A percentile compares a stretch with the other conserved stretches of the same genome.
Evolutionary conservation across 2,888 invertebrate genomes (phyloP).

Genomic region (Troides aeacus): DNA sequence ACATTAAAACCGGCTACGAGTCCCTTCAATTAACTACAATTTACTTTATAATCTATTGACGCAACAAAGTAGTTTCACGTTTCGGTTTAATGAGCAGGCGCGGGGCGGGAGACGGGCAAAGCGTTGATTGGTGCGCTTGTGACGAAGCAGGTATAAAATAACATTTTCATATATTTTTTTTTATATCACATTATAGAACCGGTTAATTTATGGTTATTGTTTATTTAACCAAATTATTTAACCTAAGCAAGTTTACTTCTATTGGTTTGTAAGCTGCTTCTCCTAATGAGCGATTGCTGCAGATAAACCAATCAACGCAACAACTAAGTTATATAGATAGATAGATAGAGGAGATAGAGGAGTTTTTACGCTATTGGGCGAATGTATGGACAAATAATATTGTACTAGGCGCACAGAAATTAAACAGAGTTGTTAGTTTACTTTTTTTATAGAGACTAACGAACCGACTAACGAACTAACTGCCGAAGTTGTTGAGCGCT

Average conservation of each 20-base stretch:
- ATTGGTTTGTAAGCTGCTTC: too few relatives aligned
- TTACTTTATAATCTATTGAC: conserved; percentile 25
- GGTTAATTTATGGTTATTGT: too few relatives aligned
- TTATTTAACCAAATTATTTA: too few relatives aligned
- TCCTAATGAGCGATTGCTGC: too few relatives aligned
- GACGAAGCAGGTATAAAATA: too few relatives aligned
- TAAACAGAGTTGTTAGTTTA: neutral
- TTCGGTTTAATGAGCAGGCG: too few relatives aligned
- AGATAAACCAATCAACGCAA: too few relatives aligned
- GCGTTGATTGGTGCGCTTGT: neutral
- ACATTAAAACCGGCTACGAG: conserved; percentile 11
- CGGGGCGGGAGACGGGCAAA: neutral
- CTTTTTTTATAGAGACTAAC: neutral
- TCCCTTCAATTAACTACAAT: conserved; percentile 13
- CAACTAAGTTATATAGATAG: too few relatives aligned
- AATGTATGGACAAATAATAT: neutral
- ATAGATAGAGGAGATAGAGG: too few relatives aligned
- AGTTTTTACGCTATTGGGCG: neutral
- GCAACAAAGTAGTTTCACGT: neutral
- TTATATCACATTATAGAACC: too few relatives aligned
- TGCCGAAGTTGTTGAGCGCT: conserved; percentile 3
- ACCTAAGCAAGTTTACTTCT: too few relatives aligned
- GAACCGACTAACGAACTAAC: conserved; percentile 18
- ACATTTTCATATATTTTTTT: too few relatives aligned
- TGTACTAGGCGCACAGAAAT: neutral